Evolutionary conservation across 2,113 vertebrate species (phyloP).

Genomic region (Scomber scombrus): DNA sequence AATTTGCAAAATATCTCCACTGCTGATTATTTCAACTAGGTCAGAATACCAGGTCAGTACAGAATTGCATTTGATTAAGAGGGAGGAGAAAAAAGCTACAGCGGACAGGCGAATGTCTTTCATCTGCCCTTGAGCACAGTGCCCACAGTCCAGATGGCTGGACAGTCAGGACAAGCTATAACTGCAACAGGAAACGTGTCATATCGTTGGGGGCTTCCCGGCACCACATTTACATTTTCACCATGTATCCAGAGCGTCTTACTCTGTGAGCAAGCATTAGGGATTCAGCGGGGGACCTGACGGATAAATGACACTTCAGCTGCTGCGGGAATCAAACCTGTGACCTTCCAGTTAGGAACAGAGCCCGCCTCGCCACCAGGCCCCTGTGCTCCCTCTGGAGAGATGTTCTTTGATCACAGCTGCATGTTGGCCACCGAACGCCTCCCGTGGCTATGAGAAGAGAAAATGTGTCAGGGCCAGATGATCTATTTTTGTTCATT

Average conservation of each 20-base stretch:
- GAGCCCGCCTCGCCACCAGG: background rate
- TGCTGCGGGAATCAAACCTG: conserved; percentile 36
- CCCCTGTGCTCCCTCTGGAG: conserved; percentile 11
- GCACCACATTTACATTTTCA: conserved; percentile 30
- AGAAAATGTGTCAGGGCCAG: conserved; percentile 56
- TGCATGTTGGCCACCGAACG: conserved; percentile 18
- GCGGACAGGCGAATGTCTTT: conserved; percentile 48
- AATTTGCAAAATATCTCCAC: conserved; percentile 50
- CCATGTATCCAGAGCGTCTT: conserved; percentile 7
- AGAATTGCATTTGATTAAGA: background rate
- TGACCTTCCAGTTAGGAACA: conserved; percentile 18
- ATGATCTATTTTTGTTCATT: conserved; percentile 65
- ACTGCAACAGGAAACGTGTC: conserved; percentile 54
- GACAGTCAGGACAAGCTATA: conserved; percentile 44
- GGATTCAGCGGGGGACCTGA: background rate
- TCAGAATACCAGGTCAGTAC: conserved; percentile 67
- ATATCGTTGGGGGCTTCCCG: conserved; percentile 11
- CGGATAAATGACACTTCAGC: background rate
- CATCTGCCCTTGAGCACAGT: conserved; percentile 61
- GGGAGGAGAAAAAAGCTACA: conserved; percentile 1
- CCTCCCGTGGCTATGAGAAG: conserved; percentile 11
- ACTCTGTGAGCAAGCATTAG: conserved; percentile 2
- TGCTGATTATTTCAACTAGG: conserved; percentile 60
- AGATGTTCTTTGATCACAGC: conserved; percentile 58
- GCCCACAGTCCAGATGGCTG: conserved; percentile 61